These are phyloP conservation scores for Calypte anna DNA, from an alignment of 2,113 vertebrate genomes.

Conservation along the genomic window DNA sequence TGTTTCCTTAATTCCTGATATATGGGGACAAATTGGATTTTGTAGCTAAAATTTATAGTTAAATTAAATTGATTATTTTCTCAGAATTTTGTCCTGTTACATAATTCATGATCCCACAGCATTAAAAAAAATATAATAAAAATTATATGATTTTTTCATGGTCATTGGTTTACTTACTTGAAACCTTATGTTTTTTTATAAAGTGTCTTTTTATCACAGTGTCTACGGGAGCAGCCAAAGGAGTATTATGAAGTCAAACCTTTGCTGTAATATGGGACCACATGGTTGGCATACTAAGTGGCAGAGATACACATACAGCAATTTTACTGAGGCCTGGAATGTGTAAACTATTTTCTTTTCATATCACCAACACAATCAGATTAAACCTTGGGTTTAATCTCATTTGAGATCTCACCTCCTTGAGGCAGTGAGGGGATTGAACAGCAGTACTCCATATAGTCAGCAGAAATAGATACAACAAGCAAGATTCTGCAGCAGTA, in stretches of 20 bases:
- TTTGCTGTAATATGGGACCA: not conserved
- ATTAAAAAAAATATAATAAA: not conserved
- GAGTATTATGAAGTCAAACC: not conserved
- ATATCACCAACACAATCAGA: not conserved
- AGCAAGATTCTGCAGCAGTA: not conserved
- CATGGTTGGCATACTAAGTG: not conserved
- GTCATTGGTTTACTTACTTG: not conserved
- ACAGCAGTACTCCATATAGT: not conserved
- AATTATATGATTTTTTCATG: not conserved
- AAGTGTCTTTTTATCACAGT: not conserved
- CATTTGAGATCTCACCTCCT: not conserved
- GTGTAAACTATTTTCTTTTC: not conserved
- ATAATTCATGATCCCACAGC: not conserved
- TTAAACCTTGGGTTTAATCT: not conserved
- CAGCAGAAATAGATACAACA: not conserved
- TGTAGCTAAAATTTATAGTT: not conserved
- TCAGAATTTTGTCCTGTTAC: not conserved
- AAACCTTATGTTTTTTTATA: not conserved
- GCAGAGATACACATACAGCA: not conserved
- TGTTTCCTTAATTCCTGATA: not conserved
- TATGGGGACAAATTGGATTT: not conserved
- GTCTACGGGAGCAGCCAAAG: not conserved
- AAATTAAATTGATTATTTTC: not conserved
- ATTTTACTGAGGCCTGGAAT: not conserved
- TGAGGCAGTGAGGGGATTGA: not conserved